These are phyloP conservation scores for Torymus texanus DNA, from an alignment of 2,888 invertebrate species.

Conservation along the genomic window DNA sequence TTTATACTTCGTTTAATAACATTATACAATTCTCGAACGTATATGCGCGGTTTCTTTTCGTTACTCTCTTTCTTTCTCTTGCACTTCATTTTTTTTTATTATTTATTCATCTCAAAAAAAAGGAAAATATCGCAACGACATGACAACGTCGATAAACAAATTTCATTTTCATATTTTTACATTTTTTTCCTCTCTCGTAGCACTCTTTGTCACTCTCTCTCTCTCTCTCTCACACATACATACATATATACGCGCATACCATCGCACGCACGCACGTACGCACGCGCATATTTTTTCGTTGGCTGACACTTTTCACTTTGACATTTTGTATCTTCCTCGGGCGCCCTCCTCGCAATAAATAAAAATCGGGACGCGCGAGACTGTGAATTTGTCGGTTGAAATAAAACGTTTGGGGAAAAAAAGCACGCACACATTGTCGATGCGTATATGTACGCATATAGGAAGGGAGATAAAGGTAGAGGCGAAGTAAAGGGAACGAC, in stretches of 20 bases:
- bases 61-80: not conserved
- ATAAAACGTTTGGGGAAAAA: slow-evolving; percentile 17
- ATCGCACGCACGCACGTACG: no score
- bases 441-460: not conserved
- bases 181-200: slow-evolving; percentile 2
- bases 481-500: not conserved
- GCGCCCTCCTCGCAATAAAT: slow-evolving; percentile 41
- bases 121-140: slow-evolving; percentile 32
- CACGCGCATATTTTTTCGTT: slow-evolving; percentile 33
- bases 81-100: slow-evolving; percentile 7
- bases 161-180: slow-evolving; percentile 20
- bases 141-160: slow-evolving; percentile 36
- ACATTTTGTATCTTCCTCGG: slow-evolving; percentile 48
- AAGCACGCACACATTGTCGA: no score
- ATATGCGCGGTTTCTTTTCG: not conserved
- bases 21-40: slow-evolving; percentile 36
- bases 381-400: slow-evolving; percentile 29
- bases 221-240: not conserved
- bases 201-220: not conserved
- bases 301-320: slow-evolving; percentile 50
- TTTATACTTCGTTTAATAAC: slow-evolving; percentile 43
- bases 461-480: slow-evolving; percentile 3
- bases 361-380: slow-evolving; percentile 46
- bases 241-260: no score
- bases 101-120: not conserved